Base-by-base conservation (phyloP, 2,888 invertebrate genomes). In the Villa cingulata region DNA sequence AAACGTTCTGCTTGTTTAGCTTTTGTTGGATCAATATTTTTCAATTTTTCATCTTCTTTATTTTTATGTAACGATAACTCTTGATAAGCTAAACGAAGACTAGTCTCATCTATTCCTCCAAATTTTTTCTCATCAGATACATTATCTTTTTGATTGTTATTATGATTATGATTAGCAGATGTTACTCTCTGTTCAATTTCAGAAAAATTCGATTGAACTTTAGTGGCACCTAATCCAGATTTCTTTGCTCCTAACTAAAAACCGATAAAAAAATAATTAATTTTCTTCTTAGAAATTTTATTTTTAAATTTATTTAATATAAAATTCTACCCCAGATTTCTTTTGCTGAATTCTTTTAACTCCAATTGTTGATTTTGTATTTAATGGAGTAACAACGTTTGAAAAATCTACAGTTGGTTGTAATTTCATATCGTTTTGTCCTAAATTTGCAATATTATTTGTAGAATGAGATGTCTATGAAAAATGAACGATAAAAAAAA, bases 171-270 rank as follows among this genome's bases (percentile, higher is more conserved):
- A 36, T 36, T 36, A 16, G 16, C 1, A 7, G 16, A 5, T 59
- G 83, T 83, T 7, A 94, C 95, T 61, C 88, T 86, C 54, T 83
- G 81, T 70, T 97, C 96, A 51, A 97, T 80, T 62, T 94, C 95
- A 17, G 87, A 88, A 67, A 98, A 98, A 71, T 96, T 91, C 4
- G 91, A 80, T 59, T 86, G 86, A 23, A 97, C 91, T 66, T 89
- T 88, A 44, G 91, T 94, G 16, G 97, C 98, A 43, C 97, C 97
- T 46, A 97, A 72, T 37, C 86, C 81, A 7, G 58, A 56, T 64
- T 90, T 94, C 54, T 88, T 90, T 0, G 78, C 81, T 15, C 91
- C 92, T 58, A 90, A 62, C 89, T 89, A 56, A n/a, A 59, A 56
- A 47, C 40, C 51, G 44, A 41, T 42, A 50, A 51, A 50, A 32